Evolutionary conservation across 1,140 invertebrate species (phyloP).

Genomic region (Aphelenchoides besseyi): DNA sequence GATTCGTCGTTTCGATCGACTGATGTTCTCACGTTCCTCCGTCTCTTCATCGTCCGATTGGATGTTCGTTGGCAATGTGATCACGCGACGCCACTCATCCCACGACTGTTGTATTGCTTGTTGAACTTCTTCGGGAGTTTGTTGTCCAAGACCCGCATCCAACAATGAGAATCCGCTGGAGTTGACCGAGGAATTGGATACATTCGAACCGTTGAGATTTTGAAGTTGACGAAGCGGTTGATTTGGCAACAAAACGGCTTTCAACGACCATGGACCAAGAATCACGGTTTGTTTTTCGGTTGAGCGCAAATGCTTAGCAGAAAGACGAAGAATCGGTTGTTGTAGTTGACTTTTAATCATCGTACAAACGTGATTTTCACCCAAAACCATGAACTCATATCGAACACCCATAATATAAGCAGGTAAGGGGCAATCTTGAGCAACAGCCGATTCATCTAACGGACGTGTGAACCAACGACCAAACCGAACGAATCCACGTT

Average conservation of each 20-base stretch:
- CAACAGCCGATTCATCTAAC: slow-evolving; percentile 19
- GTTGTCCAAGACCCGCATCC: not conserved
- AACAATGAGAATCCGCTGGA: slow-evolving; percentile 14
- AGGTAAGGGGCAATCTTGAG: not conserved
- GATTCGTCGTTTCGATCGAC: not conserved
- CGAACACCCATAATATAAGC: slow-evolving; percentile 19
- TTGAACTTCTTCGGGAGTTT: slow-evolving; percentile 30
- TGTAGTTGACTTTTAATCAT: slow-evolving; percentile 37
- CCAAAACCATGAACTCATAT: slow-evolving; percentile 41
- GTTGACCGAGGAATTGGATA: slow-evolving; percentile 6
- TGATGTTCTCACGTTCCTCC: not conserved
- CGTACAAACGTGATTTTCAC: slow-evolving; percentile 47
- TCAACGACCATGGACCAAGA: slow-evolving; percentile 46
- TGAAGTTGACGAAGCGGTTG: slow-evolving; percentile 21
- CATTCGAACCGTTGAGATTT: not conserved
- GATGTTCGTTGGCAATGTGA: not conserved
- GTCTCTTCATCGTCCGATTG: slow-evolving; percentile 4
- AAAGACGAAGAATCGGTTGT: slow-evolving; percentile 34
- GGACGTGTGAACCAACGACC: slow-evolving; percentile 42
- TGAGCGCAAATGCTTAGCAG: slow-evolving; percentile 20
- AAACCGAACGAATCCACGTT: slow-evolving; percentile 40
- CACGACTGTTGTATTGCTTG: slow-evolving; percentile 27
- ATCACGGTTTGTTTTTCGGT: slow-evolving; percentile 34
- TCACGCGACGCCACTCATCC: slow-evolving; percentile 33
- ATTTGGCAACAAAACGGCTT: slow-evolving; percentile 37